Evolutionary conservation across 2,797 vertebrate genomes (phyloP).

Genomic region (Enteromius anoplus): DNA sequence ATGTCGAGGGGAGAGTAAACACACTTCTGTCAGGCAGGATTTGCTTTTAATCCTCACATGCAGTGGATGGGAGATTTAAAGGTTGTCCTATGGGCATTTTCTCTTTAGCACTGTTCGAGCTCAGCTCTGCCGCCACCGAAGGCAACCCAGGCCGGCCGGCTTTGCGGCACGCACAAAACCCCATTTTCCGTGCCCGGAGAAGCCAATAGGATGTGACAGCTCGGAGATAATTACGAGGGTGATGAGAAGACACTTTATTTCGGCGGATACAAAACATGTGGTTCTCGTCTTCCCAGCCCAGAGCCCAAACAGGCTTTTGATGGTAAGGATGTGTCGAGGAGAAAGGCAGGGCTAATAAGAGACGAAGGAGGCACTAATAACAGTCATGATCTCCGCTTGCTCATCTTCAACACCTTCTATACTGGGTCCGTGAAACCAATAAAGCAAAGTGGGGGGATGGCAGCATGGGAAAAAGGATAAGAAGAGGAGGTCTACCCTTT

Average conservation of each 20-base stretch:
- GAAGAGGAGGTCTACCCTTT: slow-evolving; percentile 22
- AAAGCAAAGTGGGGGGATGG: slow-evolving; percentile 17
- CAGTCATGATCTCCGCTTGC: slow-evolving; percentile 56
- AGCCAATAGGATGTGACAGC: slow-evolving; percentile 53
- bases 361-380: slow-evolving; percentile 50
- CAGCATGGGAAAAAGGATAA: neutral
- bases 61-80: slow-evolving; percentile 53
- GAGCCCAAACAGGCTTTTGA: slow-evolving; percentile 58
- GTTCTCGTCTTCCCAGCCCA: slow-evolving; percentile 34
- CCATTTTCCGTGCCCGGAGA: slow-evolving; percentile 27
- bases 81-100: slow-evolving; percentile 58
- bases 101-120: slow-evolving; percentile 11
- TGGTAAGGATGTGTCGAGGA: slow-evolving; percentile 47
- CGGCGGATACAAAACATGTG: slow-evolving; percentile 58
- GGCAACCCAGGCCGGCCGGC: slow-evolving; percentile 8
- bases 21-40: slow-evolving; percentile 43
- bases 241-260: slow-evolving; percentile 60
- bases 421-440: slow-evolving; percentile 21
- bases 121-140: neutral
- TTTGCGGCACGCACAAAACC: slow-evolving; percentile 26
- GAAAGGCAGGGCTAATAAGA: slow-evolving; percentile 54
- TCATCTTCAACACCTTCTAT: slow-evolving; percentile 38
- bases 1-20: slow-evolving; percentile 37
- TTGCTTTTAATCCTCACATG: slow-evolving; percentile 47
- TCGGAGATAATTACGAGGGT: slow-evolving; percentile 57